Conservation (phyloP, 2,888 invertebrate genomes). For the Napeogenes sylphis region DNA sequence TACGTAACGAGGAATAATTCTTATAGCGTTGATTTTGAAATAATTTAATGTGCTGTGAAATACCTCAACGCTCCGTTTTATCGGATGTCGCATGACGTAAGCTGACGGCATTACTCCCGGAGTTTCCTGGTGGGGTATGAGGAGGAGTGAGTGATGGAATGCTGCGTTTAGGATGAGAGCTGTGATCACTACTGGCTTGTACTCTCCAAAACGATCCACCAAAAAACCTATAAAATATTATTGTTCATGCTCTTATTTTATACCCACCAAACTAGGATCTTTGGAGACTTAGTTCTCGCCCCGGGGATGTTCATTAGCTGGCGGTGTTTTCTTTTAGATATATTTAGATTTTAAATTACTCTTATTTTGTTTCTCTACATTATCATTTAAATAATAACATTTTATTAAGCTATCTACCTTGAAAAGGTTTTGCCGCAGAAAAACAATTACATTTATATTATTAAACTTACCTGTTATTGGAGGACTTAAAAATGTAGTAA, state of each 20-base stretch:
- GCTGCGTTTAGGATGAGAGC: slow-evolving; percentile 86
- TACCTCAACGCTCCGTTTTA: slow-evolving; percentile 84
- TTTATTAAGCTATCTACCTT: too few relatives aligned
- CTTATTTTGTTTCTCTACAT: neutral
- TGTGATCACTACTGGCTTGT: slow-evolving; percentile 88
- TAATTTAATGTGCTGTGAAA: slow-evolving; percentile 23
- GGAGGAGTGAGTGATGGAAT: slow-evolving; percentile 87
- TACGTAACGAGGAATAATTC: slow-evolving; percentile 45
- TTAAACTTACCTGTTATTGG: slow-evolving; percentile 84
- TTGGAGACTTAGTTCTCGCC: too few relatives aligned
- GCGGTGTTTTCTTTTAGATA: too few relatives aligned
- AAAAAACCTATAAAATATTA: slow-evolving; percentile 80
- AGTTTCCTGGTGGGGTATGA: slow-evolving; percentile 88
- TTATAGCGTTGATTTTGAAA: slow-evolving; percentile 48
- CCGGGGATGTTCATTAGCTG: too few relatives aligned
- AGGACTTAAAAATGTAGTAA: slow-evolving; percentile 90
- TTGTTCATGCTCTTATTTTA: slow-evolving; percentile 3
- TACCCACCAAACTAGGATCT: too few relatives aligned
- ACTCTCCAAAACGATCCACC: slow-evolving; percentile 91
- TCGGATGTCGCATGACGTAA: slow-evolving; percentile 86
- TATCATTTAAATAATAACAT: too few relatives aligned
- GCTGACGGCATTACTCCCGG: slow-evolving; percentile 86
- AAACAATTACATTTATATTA: neutral
- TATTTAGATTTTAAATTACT: neutral
- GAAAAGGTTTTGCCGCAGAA: neutral